Evolutionary conservation across 2,797 vertebrate genomes (phyloP), one percentile per base, ranked within the genome.

Genomic region (Oreochromis grahami): DNA sequence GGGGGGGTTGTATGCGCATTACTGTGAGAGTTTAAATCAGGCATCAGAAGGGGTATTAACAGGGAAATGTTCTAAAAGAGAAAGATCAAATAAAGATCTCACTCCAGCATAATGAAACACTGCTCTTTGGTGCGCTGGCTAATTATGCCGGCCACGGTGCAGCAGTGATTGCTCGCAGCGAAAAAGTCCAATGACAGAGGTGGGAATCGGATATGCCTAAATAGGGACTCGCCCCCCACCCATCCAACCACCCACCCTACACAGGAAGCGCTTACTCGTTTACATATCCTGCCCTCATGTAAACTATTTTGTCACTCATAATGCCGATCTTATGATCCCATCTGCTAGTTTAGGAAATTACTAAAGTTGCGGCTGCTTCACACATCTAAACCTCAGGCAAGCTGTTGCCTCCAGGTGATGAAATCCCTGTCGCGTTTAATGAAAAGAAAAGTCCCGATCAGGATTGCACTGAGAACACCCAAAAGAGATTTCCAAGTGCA

Each of bases 1-100:
- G 10, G 43, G 38, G 12, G 65, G 50, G 86, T 51, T 80, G 79
- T 56, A 82, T 81, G 87, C 85, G 81, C 77, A 89, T 90, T 86
- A 90, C 83, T 78, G 83, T 41, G 84, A 84, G 87, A 87, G 84
- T 88, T 91, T 87, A 92, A 94, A 94, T 94, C 92, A 91, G 94
- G 91, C 87, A 94, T 95, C 91, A 91, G 90, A 90, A 84, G 56
- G 86, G 87, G 81, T 90, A 94, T 92, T 91, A 95, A 90, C 78
- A 34, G 77, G 81, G 72, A 92, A 89, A 92, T 86, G 90, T 91
- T 81, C 78, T 82, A 85, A 91, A 94, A 84, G 58, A 90, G 86
- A 43, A 32, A 79, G 85, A 95, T 95, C 87, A 92, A 92, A 93
- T 85, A 90, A 86, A 89, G 83, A 94, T 91, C 88, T 92, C 81